Evolutionary conservation across 2,888 invertebrate genomes (phyloP), one percentile per base, ranked within the genome.

Genomic region (Slavum lentiscoides): DNA sequence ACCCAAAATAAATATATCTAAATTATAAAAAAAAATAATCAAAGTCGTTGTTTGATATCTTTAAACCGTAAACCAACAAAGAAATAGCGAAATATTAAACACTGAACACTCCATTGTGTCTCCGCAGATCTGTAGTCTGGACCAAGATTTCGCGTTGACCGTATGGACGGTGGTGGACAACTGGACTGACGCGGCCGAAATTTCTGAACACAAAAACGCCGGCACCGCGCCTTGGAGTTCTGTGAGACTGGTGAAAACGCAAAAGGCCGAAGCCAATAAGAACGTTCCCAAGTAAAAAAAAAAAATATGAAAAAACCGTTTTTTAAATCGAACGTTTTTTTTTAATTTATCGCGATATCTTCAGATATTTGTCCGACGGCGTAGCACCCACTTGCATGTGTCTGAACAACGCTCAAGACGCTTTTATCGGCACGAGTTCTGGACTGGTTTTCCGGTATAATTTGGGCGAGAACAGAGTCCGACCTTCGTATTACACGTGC

Each of bases 141-240:
- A 88, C 55, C 88, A 88, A 80, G 85, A 86, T 11, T 88, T 88
- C 0, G 83, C 86, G 30, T 82, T 88, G 5, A 85, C 87, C 8
- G 84, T 88, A 72, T 88, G 88, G 88, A 88, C 87, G 0, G 84
- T 88, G 13, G 84, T 88, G 58, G 81, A 83, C 53, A 67, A 53
- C 53, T 55, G 70, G 77, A 5, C 23, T 5, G 62, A 69, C 13
- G 53, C 8, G 7, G 13, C 70, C 0, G 70, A 70, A 64, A 37
- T 77, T 23, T 30, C 39, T 5, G 62, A 64, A 19, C 37, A 53
- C 39, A 37, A 55, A 21, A 21, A 30, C 17, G 39, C 62, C 8
- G 77, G 77, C 11, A 80, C 77, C 13, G 69, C 77, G 0, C 77
- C 77, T 2, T 80, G 70, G 70, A 80, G 77, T 23, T 55, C 77